Evolutionary conservation across 1,140 invertebrate species (phyloP).

Genomic region (Amyelois transitella): DNA sequence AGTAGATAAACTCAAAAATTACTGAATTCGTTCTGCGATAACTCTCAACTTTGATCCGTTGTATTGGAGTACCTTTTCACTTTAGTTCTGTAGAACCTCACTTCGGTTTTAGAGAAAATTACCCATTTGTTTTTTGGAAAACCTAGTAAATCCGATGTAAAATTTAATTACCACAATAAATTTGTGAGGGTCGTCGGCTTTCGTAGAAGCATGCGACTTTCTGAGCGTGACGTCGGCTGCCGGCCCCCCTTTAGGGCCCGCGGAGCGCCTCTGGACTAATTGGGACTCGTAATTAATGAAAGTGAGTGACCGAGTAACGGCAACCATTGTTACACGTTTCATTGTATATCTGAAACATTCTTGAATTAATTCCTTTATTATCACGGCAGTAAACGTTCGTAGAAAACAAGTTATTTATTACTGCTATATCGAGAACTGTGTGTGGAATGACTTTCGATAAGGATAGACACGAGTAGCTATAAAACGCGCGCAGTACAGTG

Average conservation of each 20-base stretch:
- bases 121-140: no score
- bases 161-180: not conserved
- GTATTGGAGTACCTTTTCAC: no score
- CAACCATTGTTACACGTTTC: not conserved
- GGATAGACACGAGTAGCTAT: not conserved
- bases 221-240: not conserved
- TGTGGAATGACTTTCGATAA: not conserved
- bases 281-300: constrained; percentile 2
- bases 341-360: not conserved
- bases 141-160: no score
- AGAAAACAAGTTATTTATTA: not conserved
- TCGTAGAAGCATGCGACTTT: not conserved
- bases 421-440: not conserved
- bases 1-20: no score
- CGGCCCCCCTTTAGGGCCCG: not conserved
- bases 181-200: not conserved
- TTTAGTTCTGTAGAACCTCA: no score
- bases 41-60: no score
- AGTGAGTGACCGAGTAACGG: constrained; percentile 2
- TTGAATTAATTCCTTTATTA: not conserved
- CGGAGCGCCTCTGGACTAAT: not conserved
- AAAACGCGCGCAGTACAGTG: not conserved
- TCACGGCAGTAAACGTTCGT: not conserved
- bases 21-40: no score
- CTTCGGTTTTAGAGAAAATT: no score